phyloP scores from a whole-genome alignment of 2,888 invertebrate species.

The Proisotoma minuta region DNA sequence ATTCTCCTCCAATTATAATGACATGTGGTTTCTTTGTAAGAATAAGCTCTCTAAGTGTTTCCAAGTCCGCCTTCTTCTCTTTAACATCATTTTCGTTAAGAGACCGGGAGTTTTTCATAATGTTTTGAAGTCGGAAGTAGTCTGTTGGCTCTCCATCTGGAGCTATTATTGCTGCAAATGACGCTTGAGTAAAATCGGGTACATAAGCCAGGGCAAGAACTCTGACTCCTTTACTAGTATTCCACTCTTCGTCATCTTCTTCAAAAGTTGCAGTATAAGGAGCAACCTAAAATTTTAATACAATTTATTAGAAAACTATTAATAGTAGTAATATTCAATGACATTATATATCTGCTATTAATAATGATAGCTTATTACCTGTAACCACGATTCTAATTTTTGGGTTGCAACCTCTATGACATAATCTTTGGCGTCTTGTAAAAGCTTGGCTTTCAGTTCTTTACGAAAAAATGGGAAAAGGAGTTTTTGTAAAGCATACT shows the following conservation, averaged over 20 bases:
- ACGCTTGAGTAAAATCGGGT: slow-evolving; percentile 74
- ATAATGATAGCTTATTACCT: slow-evolving; percentile 52
- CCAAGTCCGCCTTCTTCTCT: slow-evolving; percentile 64
- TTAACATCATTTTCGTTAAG: slow-evolving; percentile 64
- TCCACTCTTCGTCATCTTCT: slow-evolving; percentile 90
- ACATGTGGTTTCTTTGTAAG: slow-evolving; percentile 87
- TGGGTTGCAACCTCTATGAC: slow-evolving; percentile 78
- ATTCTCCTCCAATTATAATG: slow-evolving; percentile 84
- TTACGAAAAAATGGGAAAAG: slow-evolving; percentile 83
- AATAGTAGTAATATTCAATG: no score
- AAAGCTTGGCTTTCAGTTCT: slow-evolving; percentile 72
- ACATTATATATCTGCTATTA: no score
- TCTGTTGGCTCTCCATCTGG: slow-evolving; percentile 90
- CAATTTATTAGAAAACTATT: no score
- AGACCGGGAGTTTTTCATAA: slow-evolving; percentile 75
- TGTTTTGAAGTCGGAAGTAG: slow-evolving; percentile 77
- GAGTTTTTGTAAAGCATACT: slow-evolving; percentile 78
- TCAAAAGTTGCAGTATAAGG: slow-evolving; percentile 66
- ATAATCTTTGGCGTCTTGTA: slow-evolving; percentile 81
- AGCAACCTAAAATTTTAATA: slow-evolving; percentile 59
- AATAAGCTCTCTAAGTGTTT: slow-evolving; percentile 74
- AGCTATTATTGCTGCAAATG: slow-evolving; percentile 81
- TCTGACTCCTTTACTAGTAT: slow-evolving; percentile 72
- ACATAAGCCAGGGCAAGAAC: slow-evolving; percentile 85
- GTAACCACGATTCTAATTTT: slow-evolving; percentile 84